phyloP scores from a whole-genome alignment of 1,140 invertebrate species.

The Tachypleus tridentatus region DNA sequence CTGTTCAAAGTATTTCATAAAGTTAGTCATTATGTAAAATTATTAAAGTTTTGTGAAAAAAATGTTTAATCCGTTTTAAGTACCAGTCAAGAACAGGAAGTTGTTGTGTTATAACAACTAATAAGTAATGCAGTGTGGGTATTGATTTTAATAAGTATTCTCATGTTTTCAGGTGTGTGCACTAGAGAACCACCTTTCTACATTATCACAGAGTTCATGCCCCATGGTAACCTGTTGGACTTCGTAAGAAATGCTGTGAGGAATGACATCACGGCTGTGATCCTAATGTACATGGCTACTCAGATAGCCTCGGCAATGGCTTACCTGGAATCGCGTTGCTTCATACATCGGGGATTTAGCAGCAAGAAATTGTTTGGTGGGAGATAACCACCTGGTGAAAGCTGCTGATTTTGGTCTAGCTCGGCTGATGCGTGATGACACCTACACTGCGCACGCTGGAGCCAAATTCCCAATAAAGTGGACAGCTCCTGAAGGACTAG shows the following conservation, averaged over 20 bases:
- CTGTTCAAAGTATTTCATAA: too few species aligned
- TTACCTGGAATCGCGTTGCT: constrained; percentile 88
- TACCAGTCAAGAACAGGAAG: too few species aligned
- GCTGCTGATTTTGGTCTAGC: constrained; percentile 96
- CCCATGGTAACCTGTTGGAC: constrained; percentile 91
- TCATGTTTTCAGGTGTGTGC: constrained; percentile 57
- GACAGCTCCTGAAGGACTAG: constrained; percentile 97
- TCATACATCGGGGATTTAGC: constrained; percentile 98
- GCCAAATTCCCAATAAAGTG: constrained; percentile 99
- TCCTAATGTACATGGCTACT: constrained; percentile 97
- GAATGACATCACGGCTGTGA: constrained; percentile 82
- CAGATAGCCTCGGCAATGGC: constrained; percentile 98
- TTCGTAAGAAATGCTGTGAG: constrained; percentile 82
- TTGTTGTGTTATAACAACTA: too few species aligned
- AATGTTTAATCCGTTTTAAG: too few species aligned
- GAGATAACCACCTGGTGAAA: constrained; percentile 86
- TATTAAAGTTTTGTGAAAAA: too few species aligned
- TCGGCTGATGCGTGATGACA: constrained; percentile 91
- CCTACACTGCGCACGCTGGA: constrained; percentile 94
- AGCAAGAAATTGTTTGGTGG: constrained; percentile 94
- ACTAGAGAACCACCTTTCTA: constrained; percentile 97
- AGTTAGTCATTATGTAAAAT: too few species aligned
- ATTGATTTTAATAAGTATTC: too few species aligned
- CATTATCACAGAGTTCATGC: constrained; percentile 99
- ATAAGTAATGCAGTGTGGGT: too few species aligned